Percentiles rank a stretch among this genome's conserved stretches.
Conservation (phyloP, 2,113 vertebrate genomes). For the Ictalurus punctatus region DNA sequence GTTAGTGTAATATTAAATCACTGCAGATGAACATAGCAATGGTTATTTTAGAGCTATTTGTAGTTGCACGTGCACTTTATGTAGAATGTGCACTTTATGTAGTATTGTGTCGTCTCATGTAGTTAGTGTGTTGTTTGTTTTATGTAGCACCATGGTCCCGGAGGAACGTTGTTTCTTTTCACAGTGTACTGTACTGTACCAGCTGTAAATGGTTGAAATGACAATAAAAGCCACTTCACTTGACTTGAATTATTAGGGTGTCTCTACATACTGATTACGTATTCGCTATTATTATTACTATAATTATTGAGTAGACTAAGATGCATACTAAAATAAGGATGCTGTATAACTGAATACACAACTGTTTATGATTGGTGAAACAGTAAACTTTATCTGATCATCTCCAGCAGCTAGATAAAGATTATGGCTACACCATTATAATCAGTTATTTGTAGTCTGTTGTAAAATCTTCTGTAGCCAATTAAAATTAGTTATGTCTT, state of each 20-base stretch:
- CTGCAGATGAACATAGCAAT: not conserved
- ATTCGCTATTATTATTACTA: not conserved
- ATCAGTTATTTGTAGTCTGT: not conserved
- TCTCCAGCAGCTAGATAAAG: not conserved
- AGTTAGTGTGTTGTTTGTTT: no score
- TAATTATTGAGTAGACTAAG: slow-evolving; percentile 5
- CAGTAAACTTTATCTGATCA: not conserved
- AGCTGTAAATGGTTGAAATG: no score
- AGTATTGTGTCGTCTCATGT: no score
- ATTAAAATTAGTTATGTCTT: not conserved
- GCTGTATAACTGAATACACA: not conserved
- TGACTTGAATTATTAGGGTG: not conserved
- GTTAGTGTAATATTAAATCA: not conserved
- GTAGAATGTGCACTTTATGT: not conserved
- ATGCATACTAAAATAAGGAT: not conserved
- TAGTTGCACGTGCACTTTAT: not conserved
- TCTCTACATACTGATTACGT: not conserved
- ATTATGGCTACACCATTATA: not conserved
- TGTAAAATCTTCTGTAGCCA: not conserved
- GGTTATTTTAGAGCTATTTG: not conserved
- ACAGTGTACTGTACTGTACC: no score
- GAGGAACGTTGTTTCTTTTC: no score
- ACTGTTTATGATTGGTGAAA: not conserved
- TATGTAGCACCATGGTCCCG: no score
- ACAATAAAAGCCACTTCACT: no score